phyloP scores from a whole-genome alignment of 2,113 vertebrate species.

The Nansenia antarctica region DNA sequence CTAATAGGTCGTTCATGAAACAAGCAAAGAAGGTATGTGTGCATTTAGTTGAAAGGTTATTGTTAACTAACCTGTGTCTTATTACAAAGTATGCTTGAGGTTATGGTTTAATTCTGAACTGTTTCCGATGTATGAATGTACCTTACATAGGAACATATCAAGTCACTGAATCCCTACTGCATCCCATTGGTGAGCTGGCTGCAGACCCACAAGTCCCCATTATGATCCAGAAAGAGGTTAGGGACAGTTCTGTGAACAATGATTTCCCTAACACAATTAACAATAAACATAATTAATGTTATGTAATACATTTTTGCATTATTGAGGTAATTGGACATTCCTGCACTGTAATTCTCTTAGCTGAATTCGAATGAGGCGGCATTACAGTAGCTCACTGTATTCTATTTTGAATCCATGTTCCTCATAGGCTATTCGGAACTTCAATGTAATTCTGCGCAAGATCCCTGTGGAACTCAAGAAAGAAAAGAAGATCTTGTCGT shows the following conservation, averaged over 20 bases:
- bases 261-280: neutral
- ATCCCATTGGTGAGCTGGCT: slow-evolving; percentile 78
- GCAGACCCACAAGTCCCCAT: slow-evolving; percentile 79
- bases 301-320: neutral
- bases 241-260: neutral
- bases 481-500: slow-evolving; percentile 80
- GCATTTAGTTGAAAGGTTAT: neutral
- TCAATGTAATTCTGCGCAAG: slow-evolving; percentile 86
- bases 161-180: slow-evolving; percentile 81
- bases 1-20: slow-evolving; percentile 80
- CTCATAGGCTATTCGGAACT: slow-evolving; percentile 84
- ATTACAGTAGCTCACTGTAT: neutral
- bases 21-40: slow-evolving; percentile 82
- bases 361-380: neutral
- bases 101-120: neutral
- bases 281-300: neutral
- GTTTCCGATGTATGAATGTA: slow-evolving; percentile 6
- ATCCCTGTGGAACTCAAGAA: slow-evolving; percentile 80
- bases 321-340: neutral
- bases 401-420: slow-evolving; percentile 6
- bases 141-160: slow-evolving; percentile 78
- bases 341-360: neutral
- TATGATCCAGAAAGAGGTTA: slow-evolving; percentile 90
- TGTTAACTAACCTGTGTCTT: neutral
- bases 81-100: neutral